Percentiles rank a stretch among this genome's conserved stretches.
These are phyloP conservation scores for Cheilosia soror DNA, from an alignment of 2,888 invertebrate species.

Conservation along the genomic window DNA sequence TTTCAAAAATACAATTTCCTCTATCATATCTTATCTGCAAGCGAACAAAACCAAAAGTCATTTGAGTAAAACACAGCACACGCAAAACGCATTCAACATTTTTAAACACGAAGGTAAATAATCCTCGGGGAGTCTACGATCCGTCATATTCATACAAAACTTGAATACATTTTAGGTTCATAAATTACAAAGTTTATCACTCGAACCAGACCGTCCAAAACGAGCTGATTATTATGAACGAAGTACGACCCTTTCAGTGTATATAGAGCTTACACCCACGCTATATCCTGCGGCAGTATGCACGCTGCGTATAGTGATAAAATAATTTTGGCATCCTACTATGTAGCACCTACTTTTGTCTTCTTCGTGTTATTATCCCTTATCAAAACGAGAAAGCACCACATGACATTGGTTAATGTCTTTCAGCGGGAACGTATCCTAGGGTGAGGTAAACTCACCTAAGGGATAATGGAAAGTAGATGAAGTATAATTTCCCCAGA, in stretches of 20 bases:
- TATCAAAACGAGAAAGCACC: constrained; percentile 59
- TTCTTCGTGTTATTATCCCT: constrained; percentile 60
- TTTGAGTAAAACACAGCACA: constrained; percentile 42
- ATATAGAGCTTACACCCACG: constrained; percentile 12
- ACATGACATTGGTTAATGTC: constrained; percentile 72
- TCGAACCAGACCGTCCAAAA: constrained; percentile 55
- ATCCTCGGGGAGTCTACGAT: constrained; percentile 46
- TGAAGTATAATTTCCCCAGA: constrained; percentile 45
- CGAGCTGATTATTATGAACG: constrained; percentile 51
- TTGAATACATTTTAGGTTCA: constrained; percentile 63
- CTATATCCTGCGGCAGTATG: constrained; percentile 54
- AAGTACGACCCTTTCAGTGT: constrained; percentile 36
- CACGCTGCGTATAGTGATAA: constrained; percentile 53
- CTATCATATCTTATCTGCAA: constrained; percentile 44
- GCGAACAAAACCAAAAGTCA: constrained; percentile 49
- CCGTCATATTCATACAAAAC: constrained; percentile 69
- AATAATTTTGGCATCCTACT: constrained; percentile 67
- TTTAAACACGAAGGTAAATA: constrained; percentile 28
- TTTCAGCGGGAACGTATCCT: constrained; percentile 27
- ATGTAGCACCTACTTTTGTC: constrained; percentile 64
- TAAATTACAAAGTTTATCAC: constrained; percentile 73
- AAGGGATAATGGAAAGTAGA: constrained; percentile 51
- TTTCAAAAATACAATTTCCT: constrained; percentile 64
- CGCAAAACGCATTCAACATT: constrained; percentile 38
- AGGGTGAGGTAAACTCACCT: constrained; percentile 26